Evolutionary conservation across 2,888 invertebrate species (phyloP).

Genomic region (Folsomia manolachei): DNA sequence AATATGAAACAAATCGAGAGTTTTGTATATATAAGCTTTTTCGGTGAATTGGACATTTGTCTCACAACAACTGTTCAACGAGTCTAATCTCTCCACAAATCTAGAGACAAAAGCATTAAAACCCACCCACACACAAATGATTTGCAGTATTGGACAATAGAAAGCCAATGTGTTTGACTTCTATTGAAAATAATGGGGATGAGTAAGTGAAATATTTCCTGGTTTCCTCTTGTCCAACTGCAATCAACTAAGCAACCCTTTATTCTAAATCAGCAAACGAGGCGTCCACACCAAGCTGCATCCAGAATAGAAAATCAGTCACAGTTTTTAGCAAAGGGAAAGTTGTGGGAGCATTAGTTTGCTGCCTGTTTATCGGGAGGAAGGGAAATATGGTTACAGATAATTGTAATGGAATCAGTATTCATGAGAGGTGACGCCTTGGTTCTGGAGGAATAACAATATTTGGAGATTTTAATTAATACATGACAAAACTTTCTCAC

Average conservation of each 20-base stretch:
- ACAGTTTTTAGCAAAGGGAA: background rate
- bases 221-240: background rate
- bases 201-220: constrained; percentile 1
- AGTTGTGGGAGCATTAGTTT: background rate
- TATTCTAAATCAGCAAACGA: background rate
- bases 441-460: constrained; percentile 48
- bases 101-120: background rate
- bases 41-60: background rate
- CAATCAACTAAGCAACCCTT: too few species aligned
- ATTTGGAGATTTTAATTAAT: constrained; percentile 51
- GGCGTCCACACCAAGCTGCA: background rate
- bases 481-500: constrained; percentile 51
- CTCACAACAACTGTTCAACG: too few species aligned
- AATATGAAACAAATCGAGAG: background rate
- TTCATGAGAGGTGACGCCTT: constrained; percentile 40
- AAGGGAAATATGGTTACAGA: constrained; percentile 12
- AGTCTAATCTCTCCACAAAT: too few species aligned
- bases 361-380: constrained; percentile 1
- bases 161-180: constrained; percentile 1
- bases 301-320: background rate
- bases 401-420: constrained; percentile 34
- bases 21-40: too few species aligned
- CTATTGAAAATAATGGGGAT: constrained; percentile 1
- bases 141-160: background rate
- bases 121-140: constrained; percentile 2